phyloP scores from a whole-genome alignment of 2,797 vertebrate species.

The Gila robusta region DNA sequence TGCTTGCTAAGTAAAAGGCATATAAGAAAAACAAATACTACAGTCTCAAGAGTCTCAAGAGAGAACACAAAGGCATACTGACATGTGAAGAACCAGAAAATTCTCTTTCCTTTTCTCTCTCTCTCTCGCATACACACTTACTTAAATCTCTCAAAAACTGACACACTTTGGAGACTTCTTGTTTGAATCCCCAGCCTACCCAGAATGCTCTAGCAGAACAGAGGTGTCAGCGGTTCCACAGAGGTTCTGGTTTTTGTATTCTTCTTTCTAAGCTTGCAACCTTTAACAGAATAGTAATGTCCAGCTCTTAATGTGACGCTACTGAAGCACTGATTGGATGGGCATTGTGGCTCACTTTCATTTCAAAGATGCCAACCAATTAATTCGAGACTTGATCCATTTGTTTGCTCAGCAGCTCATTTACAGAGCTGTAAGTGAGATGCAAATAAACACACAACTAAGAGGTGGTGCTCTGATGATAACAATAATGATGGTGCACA shows the following conservation, averaged over 20 bases:
- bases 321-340: conserved; percentile 42
- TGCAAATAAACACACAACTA: conserved; percentile 47
- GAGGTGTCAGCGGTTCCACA: conserved; percentile 72
- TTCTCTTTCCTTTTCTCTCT: not conserved
- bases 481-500: conserved; percentile 44
- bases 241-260: conserved; percentile 72
- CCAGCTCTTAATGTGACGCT: conserved; percentile 60
- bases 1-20: not conserved
- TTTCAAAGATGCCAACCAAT: conserved; percentile 67
- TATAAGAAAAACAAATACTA: conserved; percentile 11
- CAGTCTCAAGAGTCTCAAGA: conserved; percentile 20
- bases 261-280: conserved; percentile 66
- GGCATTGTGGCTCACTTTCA: conserved; percentile 53
- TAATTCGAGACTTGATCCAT: conserved; percentile 70
- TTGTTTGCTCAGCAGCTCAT: conserved; percentile 73
- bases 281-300: conserved; percentile 73
- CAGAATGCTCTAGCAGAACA: conserved; percentile 70
- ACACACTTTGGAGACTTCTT: not conserved
- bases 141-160: conserved; percentile 15
- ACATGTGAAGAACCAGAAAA: not conserved
- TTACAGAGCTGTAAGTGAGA: conserved; percentile 73
- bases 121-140: not conserved
- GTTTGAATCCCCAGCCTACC: conserved; percentile 64
- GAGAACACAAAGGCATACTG: not conserved
- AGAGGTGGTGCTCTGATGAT: conserved; percentile 19